Percentiles rank a stretch among this genome's conserved stretches.
These are phyloP conservation scores for Myripristis murdjan DNA, from an alignment of 2,797 vertebrate genomes.

Conservation along the genomic window DNA sequence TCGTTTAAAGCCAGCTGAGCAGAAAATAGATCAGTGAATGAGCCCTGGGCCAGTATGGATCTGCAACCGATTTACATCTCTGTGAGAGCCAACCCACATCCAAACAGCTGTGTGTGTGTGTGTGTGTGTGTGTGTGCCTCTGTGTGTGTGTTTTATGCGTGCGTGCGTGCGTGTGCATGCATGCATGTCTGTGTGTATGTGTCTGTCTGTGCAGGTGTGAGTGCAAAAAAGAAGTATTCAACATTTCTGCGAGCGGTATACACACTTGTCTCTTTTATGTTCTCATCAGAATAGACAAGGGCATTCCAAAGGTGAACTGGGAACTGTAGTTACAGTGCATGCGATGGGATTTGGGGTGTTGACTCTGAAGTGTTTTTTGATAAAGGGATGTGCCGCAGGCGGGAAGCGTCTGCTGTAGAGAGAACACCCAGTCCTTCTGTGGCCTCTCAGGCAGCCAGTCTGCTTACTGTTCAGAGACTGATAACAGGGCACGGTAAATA, in stretches of 20 bases:
- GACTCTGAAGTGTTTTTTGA: constrained; percentile 81
- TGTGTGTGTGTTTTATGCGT: background rate
- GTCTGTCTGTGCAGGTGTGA: constrained; percentile 74
- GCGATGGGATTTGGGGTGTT: constrained; percentile 77
- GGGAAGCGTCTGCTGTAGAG: constrained; percentile 88
- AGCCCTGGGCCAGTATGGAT: constrained; percentile 98
- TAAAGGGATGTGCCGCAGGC: constrained; percentile 84
- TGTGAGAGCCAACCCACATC: constrained; percentile 90
- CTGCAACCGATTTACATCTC: constrained; percentile 90
- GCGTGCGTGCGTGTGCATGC: constrained; percentile 6
- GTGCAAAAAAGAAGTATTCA: constrained; percentile 58
- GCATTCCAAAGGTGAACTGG: constrained; percentile 79
- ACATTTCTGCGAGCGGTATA: constrained; percentile 59
- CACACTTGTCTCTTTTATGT: constrained; percentile 70
- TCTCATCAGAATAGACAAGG: constrained; percentile 78
- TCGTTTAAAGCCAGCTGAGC: constrained; percentile 99
- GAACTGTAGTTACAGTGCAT: constrained; percentile 76
- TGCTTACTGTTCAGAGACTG: constrained; percentile 91
- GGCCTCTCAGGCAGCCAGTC: constrained; percentile 94
- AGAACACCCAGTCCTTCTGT: constrained; percentile 94
- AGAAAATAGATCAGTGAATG: constrained; percentile 99
- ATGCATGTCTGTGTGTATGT: constrained; percentile 58
- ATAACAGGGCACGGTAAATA: constrained; percentile 98
- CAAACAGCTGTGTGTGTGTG: constrained; percentile 84
- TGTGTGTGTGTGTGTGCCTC: constrained; percentile 21